Evolutionary conservation across 2,888 invertebrate species (phyloP).

Genomic region (Cerastis leucographa): DNA sequence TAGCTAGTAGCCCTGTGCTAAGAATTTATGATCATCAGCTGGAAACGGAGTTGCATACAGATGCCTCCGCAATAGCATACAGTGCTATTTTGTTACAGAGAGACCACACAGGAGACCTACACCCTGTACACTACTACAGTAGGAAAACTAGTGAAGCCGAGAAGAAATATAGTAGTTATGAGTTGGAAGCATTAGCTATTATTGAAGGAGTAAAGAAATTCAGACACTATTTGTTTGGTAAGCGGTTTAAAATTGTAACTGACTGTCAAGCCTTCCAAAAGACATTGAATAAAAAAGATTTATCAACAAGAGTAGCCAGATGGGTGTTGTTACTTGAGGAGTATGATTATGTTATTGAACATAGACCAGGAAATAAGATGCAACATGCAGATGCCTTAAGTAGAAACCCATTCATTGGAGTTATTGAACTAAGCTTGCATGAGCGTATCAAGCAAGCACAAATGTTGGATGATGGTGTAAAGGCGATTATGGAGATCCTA

Average conservation of each 20-base stretch:
- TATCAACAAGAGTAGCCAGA: no score
- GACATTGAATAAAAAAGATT: slow-evolving; percentile 26
- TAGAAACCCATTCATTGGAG: slow-evolving; percentile 14
- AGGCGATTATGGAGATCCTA: slow-evolving; percentile 42
- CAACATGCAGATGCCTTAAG: slow-evolving; percentile 28
- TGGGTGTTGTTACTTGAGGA: neutral
- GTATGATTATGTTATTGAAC: slow-evolving; percentile 12
- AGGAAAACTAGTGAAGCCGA: slow-evolving; percentile 17
- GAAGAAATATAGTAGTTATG: slow-evolving; percentile 25
- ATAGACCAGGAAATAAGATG: slow-evolving; percentile 4
- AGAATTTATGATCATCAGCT: slow-evolving; percentile 13
- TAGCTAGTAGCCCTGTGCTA: slow-evolving; percentile 15
- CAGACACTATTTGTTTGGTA: slow-evolving; percentile 29
- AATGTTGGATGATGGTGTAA: slow-evolving; percentile 19
- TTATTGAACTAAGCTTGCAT: slow-evolving; percentile 6
- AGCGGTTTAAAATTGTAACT: neutral
- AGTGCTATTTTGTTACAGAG: neutral
- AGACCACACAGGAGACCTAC: neutral
- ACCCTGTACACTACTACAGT: slow-evolving; percentile 3
- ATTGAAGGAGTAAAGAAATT: slow-evolving; percentile 35
- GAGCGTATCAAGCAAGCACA: slow-evolving; percentile 6
- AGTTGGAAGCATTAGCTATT: slow-evolving; percentile 33
- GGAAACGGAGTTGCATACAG: slow-evolving; percentile 14
- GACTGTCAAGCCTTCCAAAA: slow-evolving; percentile 36
- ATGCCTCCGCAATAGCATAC: slow-evolving; percentile 1